phyloP scores from a whole-genome alignment of 2,888 invertebrate species.

The Erpobdella octoculata region DNA sequence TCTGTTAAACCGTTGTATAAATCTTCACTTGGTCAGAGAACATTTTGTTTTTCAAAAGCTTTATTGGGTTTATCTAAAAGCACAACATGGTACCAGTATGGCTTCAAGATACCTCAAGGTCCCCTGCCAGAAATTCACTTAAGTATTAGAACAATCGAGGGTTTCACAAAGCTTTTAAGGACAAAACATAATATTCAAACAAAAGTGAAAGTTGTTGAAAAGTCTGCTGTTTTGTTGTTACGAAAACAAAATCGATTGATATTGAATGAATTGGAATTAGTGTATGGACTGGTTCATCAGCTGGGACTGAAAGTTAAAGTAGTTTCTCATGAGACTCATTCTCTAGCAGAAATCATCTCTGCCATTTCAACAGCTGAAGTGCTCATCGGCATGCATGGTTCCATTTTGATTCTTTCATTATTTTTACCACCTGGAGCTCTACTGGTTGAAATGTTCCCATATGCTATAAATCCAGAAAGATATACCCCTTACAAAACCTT shows the following conservation, averaged over 20 bases:
- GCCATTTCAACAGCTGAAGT: conserved; percentile 41
- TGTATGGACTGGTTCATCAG: conserved; percentile 41
- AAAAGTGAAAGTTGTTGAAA: neutral
- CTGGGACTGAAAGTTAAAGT: conserved; percentile 42
- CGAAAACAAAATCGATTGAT: conserved; percentile 52
- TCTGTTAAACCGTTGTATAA: conserved; percentile 39
- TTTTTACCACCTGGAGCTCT: conserved; percentile 50
- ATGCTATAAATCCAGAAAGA: conserved; percentile 51
- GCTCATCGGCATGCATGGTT: conserved; percentile 54
- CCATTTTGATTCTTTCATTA: conserved; percentile 51
- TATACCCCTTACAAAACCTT: conserved; percentile 54
- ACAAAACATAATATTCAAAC: neutral
- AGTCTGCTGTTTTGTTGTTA: conserved; percentile 42
- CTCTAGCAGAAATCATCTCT: conserved; percentile 43
- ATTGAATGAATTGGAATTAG: conserved; percentile 52
- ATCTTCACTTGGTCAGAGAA: conserved; percentile 34
- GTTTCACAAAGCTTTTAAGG: conserved; percentile 31
- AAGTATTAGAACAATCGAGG: conserved; percentile 36
- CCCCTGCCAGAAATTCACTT: conserved; percentile 42
- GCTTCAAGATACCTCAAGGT: conserved; percentile 53
- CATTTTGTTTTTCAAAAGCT: conserved; percentile 50
- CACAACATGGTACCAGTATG: conserved; percentile 56
- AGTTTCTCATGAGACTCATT: conserved; percentile 43
- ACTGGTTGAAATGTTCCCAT: conserved; percentile 56
- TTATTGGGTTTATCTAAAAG: conserved; percentile 50